These are phyloP conservation scores for Torymus aiolomorphi DNA, from an alignment of 2,888 invertebrate species.

Conservation along the genomic window DNA sequence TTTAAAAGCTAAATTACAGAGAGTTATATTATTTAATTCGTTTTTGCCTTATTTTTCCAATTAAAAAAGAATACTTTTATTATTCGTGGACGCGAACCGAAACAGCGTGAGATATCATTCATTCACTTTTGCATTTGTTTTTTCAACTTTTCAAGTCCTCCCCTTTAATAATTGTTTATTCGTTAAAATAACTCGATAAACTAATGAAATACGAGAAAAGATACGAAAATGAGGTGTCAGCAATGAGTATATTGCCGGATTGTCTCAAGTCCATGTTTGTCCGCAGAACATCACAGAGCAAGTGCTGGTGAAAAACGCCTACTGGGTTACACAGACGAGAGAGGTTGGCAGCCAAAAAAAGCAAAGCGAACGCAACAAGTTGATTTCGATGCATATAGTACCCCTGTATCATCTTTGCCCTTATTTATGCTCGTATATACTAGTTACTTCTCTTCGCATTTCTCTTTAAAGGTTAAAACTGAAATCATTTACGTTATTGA, in stretches of 20 bases:
- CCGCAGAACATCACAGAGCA: slow-evolving; percentile 97
- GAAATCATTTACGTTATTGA: slow-evolving; percentile 40
- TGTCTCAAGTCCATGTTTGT: slow-evolving; percentile 76
- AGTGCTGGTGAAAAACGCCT: slow-evolving; percentile 95
- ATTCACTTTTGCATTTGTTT: too few species aligned
- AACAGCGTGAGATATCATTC: too few species aligned
- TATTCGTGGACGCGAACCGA: too few species aligned
- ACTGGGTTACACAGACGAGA: slow-evolving; percentile 94
- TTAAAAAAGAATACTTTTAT: too few species aligned
- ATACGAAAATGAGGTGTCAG: slow-evolving; percentile 17
- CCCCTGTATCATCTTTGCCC: slow-evolving; percentile 56
- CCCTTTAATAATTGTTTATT: background rate
- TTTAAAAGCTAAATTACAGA: too few species aligned
- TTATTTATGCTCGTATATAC: slow-evolving; percentile 53
- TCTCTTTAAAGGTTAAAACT: background rate
- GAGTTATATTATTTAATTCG: too few species aligned
- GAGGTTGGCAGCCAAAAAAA: slow-evolving; percentile 85
- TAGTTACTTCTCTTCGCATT: slow-evolving; percentile 53
- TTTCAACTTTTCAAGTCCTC: too few species aligned
- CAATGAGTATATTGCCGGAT: slow-evolving; percentile 30
- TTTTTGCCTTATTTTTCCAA: too few species aligned
- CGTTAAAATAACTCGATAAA: background rate
- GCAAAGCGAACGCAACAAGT: slow-evolving; percentile 67
- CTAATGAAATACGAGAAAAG: background rate
- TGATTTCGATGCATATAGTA: slow-evolving; percentile 72